These are phyloP conservation scores for Dicerorhinus sumatrensis DNA, from an alignment of 2,113 vertebrate genomes.

Conservation along the genomic window DNA sequence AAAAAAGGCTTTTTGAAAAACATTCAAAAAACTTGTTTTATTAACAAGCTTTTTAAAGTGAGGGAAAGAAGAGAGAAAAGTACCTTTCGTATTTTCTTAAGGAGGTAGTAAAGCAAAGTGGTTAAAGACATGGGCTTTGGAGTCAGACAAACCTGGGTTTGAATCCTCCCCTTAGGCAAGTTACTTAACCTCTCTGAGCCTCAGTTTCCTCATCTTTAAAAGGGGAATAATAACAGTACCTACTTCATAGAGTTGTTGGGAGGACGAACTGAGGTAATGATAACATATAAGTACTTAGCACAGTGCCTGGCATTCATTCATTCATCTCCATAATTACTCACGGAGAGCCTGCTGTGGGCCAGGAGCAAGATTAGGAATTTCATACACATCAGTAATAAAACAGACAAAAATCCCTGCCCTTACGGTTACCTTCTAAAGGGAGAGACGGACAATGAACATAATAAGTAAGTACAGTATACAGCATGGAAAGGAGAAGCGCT, in stretches of 20 bases:
- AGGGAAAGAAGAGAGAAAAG: neutral
- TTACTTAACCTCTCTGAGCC: neutral
- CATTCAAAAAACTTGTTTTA: neutral
- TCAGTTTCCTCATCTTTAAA: neutral
- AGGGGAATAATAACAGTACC: neutral
- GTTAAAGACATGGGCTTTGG: neutral
- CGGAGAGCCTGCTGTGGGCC: fast-evolving
- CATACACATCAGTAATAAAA: neutral
- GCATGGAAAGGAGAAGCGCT: neutral
- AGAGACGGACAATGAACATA: neutral
- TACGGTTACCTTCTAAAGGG: neutral
- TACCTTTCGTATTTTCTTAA: slow-evolving; percentile 9
- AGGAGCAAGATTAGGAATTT: neutral
- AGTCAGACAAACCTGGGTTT: neutral
- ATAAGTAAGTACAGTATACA: neutral
- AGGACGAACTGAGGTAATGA: neutral
- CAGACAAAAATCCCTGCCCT: neutral
- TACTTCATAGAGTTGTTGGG: neutral
- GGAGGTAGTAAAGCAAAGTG: neutral
- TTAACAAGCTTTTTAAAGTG: slow-evolving; percentile 3
- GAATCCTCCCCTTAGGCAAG: neutral
- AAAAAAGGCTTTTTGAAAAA: neutral
- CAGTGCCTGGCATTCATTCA: neutral
- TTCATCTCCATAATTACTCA: neutral
- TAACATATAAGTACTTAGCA: no score